phyloP scores from a whole-genome alignment of 2,113 vertebrate species.

The Alosa alosa region DNA sequence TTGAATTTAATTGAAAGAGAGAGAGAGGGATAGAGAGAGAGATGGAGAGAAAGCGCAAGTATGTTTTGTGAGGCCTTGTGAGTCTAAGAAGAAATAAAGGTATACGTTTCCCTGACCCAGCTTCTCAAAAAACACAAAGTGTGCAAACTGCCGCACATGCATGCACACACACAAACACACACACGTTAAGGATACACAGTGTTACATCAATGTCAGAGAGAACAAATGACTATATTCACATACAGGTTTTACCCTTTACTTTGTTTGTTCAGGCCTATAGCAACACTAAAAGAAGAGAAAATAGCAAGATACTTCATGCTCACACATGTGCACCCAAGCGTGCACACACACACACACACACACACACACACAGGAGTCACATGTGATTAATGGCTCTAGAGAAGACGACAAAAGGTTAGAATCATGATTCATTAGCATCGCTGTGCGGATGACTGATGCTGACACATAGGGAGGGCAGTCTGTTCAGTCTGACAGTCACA shows the following conservation, averaged over 20 bases:
- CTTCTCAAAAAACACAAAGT: neutral
- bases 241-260: too few species aligned
- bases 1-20: too few species aligned
- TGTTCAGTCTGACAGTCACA: neutral
- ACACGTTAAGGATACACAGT: too few species aligned
- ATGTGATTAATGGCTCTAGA: slow-evolving; percentile 9
- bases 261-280: too few species aligned
- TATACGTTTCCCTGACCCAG: too few species aligned
- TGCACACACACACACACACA: neutral
- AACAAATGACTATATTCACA: too few species aligned
- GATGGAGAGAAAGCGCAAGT: too few species aligned
- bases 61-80: too few species aligned
- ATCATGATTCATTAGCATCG: slow-evolving; percentile 8
- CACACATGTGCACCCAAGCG: too few species aligned
- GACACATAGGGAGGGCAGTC: slow-evolving; percentile 1
- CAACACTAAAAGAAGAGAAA: neutral
- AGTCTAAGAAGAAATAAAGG: too few species aligned
- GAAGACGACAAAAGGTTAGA: slow-evolving; percentile 8
- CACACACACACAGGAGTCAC: slow-evolving; percentile 6
- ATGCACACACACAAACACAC: neutral
- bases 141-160: neutral
- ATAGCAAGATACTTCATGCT: neutral
- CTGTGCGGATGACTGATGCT: slow-evolving; percentile 12
- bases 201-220: too few species aligned
- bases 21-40: too few species aligned